Percentiles rank a stretch among this genome's conserved stretches.
phyloP scores from a whole-genome alignment of 1,140 invertebrate genomes.

The Vanessa atalanta region DNA sequence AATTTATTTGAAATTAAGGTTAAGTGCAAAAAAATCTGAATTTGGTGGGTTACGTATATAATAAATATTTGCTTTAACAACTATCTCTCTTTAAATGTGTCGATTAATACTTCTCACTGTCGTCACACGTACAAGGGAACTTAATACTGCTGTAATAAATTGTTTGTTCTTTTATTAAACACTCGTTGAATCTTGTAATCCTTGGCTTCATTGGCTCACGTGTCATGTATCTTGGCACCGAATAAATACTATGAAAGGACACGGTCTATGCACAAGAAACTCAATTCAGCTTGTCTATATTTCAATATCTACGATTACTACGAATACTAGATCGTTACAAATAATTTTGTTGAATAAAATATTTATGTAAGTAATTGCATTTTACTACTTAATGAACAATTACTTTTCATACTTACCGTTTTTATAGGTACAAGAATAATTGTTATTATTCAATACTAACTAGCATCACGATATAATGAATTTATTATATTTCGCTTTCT shows the following conservation, averaged over 20 bases:
- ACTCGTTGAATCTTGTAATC: conserved; percentile 29
- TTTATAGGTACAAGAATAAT: no score
- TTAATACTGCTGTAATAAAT: background rate
- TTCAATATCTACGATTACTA: background rate
- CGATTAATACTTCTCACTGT: background rate
- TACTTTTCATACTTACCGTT: no score
- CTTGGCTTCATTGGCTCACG: conserved; percentile 36
- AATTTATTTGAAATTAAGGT: no score
- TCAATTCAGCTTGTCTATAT: conserved; percentile 7
- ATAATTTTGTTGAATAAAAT: no score
- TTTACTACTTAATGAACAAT: no score
- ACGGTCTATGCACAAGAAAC: conserved; percentile 22
- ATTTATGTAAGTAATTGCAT: no score
- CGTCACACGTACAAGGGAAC: background rate
- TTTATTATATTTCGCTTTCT: no score
- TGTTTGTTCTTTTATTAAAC: conserved; percentile 18
- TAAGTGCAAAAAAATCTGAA: no score
- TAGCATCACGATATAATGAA: no score
- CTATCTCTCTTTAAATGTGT: background rate
- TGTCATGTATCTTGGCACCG: conserved; percentile 17
- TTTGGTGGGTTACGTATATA: no score
- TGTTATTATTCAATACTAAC: no score
- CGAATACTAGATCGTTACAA: no score
- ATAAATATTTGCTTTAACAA: background rate
- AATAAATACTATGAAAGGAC: conserved; percentile 10